Evolutionary conservation across 1,140 invertebrate species (phyloP).

Genomic region (Diuraphis noxia): DNA sequence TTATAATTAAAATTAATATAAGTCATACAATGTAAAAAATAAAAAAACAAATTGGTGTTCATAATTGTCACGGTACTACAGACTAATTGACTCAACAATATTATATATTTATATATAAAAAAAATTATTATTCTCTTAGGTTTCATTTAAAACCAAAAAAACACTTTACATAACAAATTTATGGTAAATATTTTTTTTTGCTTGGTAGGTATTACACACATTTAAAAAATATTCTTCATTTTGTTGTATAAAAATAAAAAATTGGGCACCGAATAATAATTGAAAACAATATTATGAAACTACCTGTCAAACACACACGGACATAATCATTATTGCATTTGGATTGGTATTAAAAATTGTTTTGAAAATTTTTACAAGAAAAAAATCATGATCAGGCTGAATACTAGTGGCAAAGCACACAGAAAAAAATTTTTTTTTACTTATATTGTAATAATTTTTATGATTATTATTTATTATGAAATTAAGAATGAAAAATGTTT

Average conservation of each 20-base stretch:
- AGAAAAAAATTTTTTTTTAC: neutral
- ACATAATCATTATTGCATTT: slow-evolving; percentile 22
- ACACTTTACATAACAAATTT: slow-evolving; percentile 39
- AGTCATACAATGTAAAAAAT: slow-evolving; percentile 26
- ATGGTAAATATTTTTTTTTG: slow-evolving; percentile 11
- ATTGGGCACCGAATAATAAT: slow-evolving; percentile 14
- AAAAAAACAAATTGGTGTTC: slow-evolving; percentile 53
- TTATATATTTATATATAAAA: slow-evolving; percentile 31
- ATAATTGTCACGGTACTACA: slow-evolving; percentile 47
- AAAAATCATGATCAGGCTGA: neutral
- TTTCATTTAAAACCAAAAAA: slow-evolving; percentile 29
- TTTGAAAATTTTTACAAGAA: neutral
- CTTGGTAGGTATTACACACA: slow-evolving; percentile 12
- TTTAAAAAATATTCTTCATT: slow-evolving; percentile 30
- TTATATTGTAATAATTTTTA: neutral
- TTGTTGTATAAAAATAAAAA: slow-evolving; percentile 49
- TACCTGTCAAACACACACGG: neutral
- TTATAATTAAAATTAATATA: slow-evolving; percentile 35
- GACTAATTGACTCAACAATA: slow-evolving; percentile 50
- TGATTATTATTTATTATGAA: neutral
- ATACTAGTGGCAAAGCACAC: slow-evolving; percentile 11
- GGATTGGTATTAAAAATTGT: neutral
- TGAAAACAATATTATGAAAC: slow-evolving; percentile 29
- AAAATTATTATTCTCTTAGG: slow-evolving; percentile 28
- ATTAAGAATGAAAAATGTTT: neutral